Conservation (phyloP, 2,888 invertebrate species). For the Coremacera marginata region DNA sequence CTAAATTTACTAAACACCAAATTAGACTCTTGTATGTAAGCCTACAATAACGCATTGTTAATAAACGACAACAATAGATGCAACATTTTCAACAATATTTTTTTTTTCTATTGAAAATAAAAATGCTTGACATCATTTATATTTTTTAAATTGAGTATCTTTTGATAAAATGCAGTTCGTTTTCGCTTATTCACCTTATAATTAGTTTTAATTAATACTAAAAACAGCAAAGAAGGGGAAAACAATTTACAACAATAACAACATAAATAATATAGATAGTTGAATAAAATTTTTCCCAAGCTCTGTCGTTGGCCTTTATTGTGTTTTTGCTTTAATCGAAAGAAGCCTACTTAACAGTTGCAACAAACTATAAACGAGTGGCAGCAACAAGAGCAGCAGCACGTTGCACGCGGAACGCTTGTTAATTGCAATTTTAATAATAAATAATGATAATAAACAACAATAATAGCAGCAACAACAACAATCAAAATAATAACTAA, state of each 20-base stretch:
- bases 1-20: not conserved
- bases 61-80: not conserved
- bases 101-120: not conserved
- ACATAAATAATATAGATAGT: not conserved
- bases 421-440: slow-evolving; percentile 39
- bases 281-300: slow-evolving; percentile 25
- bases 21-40: too few relatives aligned
- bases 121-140: slow-evolving; percentile 17
- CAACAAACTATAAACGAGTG: slow-evolving; percentile 6
- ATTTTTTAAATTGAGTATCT: slow-evolving; percentile 18
- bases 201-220: slow-evolving; percentile 24
- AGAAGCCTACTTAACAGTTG: not conserved
- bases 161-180: slow-evolving; percentile 16
- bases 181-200: not conserved
- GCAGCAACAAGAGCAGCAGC: slow-evolving; percentile 3
- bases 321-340: too few relatives aligned
- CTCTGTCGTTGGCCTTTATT: not conserved
- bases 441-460: slow-evolving; percentile 37
- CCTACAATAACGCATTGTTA: not conserved
- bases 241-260: slow-evolving; percentile 6
- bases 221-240: not conserved
- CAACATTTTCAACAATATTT: too few relatives aligned
- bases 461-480: slow-evolving; percentile 54
- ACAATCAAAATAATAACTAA: slow-evolving; percentile 30
- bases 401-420: slow-evolving; percentile 4